Evolutionary conservation across 2,797 vertebrate species (phyloP).

Genomic region (Triplophysa yarkandensis): DNA sequence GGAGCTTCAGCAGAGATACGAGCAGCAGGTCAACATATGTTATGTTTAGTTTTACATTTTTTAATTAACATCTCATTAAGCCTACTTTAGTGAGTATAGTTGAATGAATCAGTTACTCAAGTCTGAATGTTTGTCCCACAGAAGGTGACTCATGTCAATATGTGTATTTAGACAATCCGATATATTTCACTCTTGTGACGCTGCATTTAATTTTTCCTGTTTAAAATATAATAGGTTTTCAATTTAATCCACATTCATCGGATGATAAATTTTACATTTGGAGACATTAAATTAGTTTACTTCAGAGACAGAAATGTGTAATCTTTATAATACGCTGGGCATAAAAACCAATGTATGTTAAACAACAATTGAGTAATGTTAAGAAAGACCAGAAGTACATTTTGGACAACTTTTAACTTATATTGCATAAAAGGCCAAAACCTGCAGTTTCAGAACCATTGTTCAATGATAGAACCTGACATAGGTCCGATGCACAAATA

Average conservation of each 20-base stretch:
- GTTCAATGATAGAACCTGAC: no score
- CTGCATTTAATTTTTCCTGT: constrained; percentile 49
- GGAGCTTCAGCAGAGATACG: constrained; percentile 79
- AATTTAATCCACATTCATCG: constrained; percentile 57
- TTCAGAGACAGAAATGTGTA: constrained; percentile 54
- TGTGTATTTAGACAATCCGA: constrained; percentile 46
- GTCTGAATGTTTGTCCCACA: not conserved
- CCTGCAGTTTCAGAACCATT: no score
- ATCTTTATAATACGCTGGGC: no score
- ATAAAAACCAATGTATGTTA: no score
- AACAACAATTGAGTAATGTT: no score
- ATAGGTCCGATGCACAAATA: no score
- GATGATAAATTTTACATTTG: constrained; percentile 53
- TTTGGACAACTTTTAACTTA: no score
- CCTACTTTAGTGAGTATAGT: not conserved
- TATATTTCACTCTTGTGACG: constrained; percentile 49
- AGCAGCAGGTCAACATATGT: constrained; percentile 88
- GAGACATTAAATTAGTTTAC: constrained; percentile 50
- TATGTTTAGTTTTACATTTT: not conserved
- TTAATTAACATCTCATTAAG: not conserved
- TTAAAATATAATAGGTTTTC: constrained; percentile 59
- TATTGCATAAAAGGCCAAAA: no score
- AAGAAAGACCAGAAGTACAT: no score
- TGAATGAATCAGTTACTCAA: not conserved
- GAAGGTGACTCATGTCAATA: not conserved